Evolutionary conservation across 2,797 vertebrate species (phyloP).

Genomic region (Aythya fuligula): DNA sequence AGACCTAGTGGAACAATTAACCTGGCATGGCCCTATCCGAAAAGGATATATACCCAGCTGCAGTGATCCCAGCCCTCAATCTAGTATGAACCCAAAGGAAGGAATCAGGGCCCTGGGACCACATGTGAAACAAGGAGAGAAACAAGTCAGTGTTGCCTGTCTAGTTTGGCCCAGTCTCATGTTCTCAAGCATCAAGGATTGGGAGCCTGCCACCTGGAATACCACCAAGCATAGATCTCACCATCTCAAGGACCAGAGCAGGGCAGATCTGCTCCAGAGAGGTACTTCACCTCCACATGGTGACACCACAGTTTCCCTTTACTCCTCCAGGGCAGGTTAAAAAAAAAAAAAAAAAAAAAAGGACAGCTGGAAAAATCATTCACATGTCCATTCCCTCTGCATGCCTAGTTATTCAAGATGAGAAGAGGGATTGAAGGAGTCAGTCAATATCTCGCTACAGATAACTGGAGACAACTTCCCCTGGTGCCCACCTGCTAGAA

Average conservation of each 20-base stretch:
- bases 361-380: neutral
- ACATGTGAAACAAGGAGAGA: neutral
- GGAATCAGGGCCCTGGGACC: neutral
- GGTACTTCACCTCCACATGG: neutral
- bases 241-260: neutral
- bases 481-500: neutral
- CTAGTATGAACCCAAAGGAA: neutral
- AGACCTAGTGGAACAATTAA: neutral
- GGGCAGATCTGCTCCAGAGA: neutral
- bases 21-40: neutral
- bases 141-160: neutral
- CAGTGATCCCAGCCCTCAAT: neutral
- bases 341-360: too few species aligned
- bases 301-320: neutral
- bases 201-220: neutral
- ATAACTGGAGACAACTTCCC: neutral
- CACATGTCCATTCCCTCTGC: neutral
- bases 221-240: neutral
- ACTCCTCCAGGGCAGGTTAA: neutral
- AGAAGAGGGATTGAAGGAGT: neutral
- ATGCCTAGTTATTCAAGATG: neutral
- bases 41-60: neutral
- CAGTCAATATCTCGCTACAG: neutral
- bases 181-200: neutral
- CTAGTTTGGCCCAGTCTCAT: neutral